These are phyloP conservation scores for Drosophila kurseongensis DNA, from an alignment of 1,140 invertebrate genomes.

Conservation along the genomic window DNA sequence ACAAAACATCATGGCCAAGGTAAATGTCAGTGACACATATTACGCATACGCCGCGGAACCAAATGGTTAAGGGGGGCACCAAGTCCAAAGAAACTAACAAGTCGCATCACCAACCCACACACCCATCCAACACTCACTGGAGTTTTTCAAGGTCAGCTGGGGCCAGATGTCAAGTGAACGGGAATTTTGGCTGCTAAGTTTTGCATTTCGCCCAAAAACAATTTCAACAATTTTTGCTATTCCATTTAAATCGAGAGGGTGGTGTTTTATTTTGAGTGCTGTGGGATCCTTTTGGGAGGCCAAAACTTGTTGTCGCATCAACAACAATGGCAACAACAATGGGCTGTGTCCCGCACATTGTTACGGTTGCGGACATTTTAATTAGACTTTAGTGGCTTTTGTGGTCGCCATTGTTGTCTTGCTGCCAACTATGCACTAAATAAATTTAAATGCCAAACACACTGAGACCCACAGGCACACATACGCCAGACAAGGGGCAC, in stretches of 20 bases:
- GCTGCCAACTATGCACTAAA: slow-evolving; percentile 50
- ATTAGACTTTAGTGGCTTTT: slow-evolving; percentile 65
- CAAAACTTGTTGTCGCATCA: slow-evolving; percentile 37
- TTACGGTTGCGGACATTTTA: slow-evolving; percentile 57
- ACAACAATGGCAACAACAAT: slow-evolving; percentile 22
- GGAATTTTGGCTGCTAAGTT: slow-evolving; percentile 24
- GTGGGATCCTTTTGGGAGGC: background rate
- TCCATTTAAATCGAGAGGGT: slow-evolving; percentile 36
- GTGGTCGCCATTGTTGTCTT: slow-evolving; percentile 52
- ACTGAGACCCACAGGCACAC: slow-evolving; percentile 10
- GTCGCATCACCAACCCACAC: background rate
- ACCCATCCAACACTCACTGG: background rate
- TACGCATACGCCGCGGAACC: slow-evolving; percentile 24
- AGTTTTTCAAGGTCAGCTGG: slow-evolving; percentile 22
- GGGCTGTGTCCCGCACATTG: slow-evolving; percentile 26
- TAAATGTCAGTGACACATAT: slow-evolving; percentile 32
- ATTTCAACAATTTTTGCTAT: slow-evolving; percentile 45
- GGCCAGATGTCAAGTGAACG: slow-evolving; percentile 33
- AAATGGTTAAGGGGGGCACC: background rate
- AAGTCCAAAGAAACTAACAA: slow-evolving; percentile 10
- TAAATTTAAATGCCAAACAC: slow-evolving; percentile 60
- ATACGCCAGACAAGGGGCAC: background rate
- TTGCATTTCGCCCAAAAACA: slow-evolving; percentile 26
- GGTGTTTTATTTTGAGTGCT: background rate
- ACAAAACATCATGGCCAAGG: slow-evolving; percentile 46